Conservation (phyloP, 2,797 vertebrate genomes). For the Etheostoma nigrum region DNA sequence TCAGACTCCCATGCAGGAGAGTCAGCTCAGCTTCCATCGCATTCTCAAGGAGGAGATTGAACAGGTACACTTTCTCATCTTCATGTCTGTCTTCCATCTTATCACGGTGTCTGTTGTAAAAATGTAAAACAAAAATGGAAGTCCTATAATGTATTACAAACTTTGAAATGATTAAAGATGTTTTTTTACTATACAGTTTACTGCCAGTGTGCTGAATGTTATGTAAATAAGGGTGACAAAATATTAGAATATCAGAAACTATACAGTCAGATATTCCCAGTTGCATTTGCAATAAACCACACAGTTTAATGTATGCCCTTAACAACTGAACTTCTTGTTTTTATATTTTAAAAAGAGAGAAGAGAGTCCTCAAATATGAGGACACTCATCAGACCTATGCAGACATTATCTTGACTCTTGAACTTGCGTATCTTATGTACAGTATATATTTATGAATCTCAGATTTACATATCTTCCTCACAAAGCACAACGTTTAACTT, state of each 20-base stretch:
- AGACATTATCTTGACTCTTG: neutral
- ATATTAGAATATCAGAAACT: neutral
- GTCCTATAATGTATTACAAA: neutral
- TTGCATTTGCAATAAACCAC: neutral
- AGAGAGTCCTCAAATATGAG: neutral
- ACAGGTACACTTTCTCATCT: conserved; percentile 82
- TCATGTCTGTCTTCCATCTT: neutral
- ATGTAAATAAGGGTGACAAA: neutral
- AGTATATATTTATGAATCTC: neutral
- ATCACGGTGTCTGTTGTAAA: neutral
- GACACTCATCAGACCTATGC: neutral
- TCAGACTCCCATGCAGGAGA: conserved; percentile 83
- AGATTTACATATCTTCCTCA: neutral
- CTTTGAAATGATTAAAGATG: neutral
- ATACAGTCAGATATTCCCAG: neutral
- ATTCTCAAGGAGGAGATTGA: conserved; percentile 95
- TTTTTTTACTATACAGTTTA: neutral
- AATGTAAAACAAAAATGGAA: neutral
- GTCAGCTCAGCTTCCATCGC: conserved; percentile 93
- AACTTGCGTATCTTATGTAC: neutral
- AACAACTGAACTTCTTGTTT: neutral
- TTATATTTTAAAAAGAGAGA: neutral
- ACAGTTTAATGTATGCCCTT: neutral
- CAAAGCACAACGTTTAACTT: neutral
- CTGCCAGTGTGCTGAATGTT: neutral